Conservation (phyloP, 1,140 invertebrate genomes). For the Nasonia giraulti region DNA sequence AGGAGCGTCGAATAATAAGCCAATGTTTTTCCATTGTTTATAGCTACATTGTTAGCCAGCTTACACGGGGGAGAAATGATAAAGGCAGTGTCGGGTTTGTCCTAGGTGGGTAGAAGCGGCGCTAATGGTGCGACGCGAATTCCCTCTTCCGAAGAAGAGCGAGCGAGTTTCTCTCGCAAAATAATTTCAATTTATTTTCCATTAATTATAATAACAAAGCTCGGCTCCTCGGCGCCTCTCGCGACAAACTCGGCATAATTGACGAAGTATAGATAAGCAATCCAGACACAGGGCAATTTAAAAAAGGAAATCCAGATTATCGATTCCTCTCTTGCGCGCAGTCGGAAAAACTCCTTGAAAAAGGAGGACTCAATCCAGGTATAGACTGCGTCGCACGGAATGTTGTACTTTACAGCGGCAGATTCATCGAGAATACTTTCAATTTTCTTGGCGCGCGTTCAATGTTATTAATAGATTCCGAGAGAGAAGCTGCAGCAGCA, state of each 20-base stretch:
- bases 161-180: too few relatives aligned
- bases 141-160: too few relatives aligned
- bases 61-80: not conserved
- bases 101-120: too few relatives aligned
- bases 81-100: too few relatives aligned
- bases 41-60: conserved; percentile 13
- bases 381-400: not conserved
- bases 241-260: not conserved
- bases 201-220: too few relatives aligned
- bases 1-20: not conserved
- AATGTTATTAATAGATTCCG: conserved; percentile 55
- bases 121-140: too few relatives aligned
- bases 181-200: too few relatives aligned
- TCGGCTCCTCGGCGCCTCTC: too few relatives aligned
- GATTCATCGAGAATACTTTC: conserved; percentile 27
- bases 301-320: too few relatives aligned
- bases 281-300: too few relatives aligned
- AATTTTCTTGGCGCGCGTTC: conserved; percentile 5
- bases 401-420: not conserved
- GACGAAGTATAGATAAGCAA: not conserved
- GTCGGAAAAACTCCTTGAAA: not conserved
- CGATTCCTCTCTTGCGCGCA: too few relatives aligned
- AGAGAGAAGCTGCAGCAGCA: not conserved
- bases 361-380: not conserved
- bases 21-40: conserved; percentile 16